Evolutionary conservation across 2,797 vertebrate species (phyloP).

Genomic region (Notolabrus celidotus): DNA sequence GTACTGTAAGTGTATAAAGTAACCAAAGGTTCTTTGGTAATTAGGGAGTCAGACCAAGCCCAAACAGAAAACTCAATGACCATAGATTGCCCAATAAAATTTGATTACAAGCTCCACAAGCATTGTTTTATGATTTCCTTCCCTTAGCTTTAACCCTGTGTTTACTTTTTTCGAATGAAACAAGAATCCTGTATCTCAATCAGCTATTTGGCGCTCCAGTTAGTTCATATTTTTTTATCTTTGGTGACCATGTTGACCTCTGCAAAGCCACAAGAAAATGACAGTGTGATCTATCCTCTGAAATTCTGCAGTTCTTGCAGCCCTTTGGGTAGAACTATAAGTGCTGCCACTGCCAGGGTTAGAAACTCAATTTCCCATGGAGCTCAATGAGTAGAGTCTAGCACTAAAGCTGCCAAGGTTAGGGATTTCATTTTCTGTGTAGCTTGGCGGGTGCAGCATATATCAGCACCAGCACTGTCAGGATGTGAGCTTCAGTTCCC

Average conservation of each 20-base stretch:
- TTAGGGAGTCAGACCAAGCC: no score
- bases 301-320: constrained; percentile 55
- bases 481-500: constrained; percentile 65
- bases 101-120: no score
- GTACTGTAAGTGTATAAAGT: no score
- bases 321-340: constrained; percentile 56
- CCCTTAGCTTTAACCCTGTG: background rate
- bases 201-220: background rate
- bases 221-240: background rate
- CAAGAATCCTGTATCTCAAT: background rate
- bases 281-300: constrained; percentile 44
- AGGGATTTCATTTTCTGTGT: constrained; percentile 70
- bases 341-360: constrained; percentile 44
- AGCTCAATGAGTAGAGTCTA: constrained; percentile 69
- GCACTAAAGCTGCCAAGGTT: constrained; percentile 76
- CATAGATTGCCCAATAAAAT: no score
- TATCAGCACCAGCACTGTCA: constrained; percentile 66
- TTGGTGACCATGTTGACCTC: constrained; percentile 12
- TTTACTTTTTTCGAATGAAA: background rate
- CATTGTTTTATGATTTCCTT: no score
- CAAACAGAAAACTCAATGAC: no score
- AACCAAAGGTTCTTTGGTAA: no score
- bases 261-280: constrained; percentile 24
- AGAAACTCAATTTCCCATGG: constrained; percentile 77
- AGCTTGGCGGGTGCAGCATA: constrained; percentile 54